Evolutionary conservation across 2,797 vertebrate species (phyloP), one percentile per base, ranked within the genome.

Genomic region (Poecilia velifera): DNA sequence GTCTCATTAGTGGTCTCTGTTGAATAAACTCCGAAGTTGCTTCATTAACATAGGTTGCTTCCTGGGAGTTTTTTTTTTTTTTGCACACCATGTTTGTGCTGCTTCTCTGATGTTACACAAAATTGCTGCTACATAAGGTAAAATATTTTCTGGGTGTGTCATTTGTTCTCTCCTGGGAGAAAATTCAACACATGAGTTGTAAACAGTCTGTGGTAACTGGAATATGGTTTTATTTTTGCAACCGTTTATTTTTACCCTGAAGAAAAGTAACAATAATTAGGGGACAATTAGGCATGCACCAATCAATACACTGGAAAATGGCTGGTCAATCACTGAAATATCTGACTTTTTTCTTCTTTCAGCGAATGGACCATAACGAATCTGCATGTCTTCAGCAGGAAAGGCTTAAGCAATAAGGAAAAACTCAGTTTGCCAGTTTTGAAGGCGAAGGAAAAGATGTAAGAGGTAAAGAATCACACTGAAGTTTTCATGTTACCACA

Each of bases 1-100:
- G 86, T 91, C 94, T 95, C 93, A 94, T 95, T 95, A 95, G 88
- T 78, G 86, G 86, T 87, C 89, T 92, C 90, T 64, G 22, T 81
- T 80, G 92, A 88, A 93, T 84, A 89, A 83, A 85, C 87, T 85
- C 74, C 84, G 82, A 90, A 91, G 88, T 88, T 36, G 82, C 86
- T 91, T 94, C 88, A 94, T 94, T 95, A 93, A 88, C 94, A 92
- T 92, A 92, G 91, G 91, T 93, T n/a, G 62, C 53, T 89, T 89
- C 83, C 84, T 91, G 82, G 5, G 81, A 84, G 83, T 81, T 92
- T 78, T 51, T 76, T 82, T 82, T 82, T 77, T 88, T 87, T 57
- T 87, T 85, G 84, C 81, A 80, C 82, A 2, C 49, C 49, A 53
- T 53, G 49, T 53, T 53, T 51, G 49, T 62, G 73, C 68, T 89